phyloP scores from a whole-genome alignment of 2,888 invertebrate species.

The Ormyrus labotus region DNA sequence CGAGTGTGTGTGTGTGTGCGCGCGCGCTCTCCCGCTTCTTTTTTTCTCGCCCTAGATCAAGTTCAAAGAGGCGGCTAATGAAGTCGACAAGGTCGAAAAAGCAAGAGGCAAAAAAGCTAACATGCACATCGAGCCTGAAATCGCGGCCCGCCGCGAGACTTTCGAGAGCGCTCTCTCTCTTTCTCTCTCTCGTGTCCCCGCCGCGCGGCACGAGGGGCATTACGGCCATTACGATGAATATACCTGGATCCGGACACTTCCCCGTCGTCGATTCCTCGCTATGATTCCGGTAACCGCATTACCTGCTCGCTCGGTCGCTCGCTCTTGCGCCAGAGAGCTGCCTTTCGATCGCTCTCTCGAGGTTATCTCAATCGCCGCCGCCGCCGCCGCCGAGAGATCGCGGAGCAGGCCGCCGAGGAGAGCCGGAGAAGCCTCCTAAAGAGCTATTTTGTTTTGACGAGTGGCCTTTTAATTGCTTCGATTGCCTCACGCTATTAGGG shows the following conservation, averaged over 20 bases:
- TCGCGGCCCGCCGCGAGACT: neutral
- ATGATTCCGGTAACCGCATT: constrained; percentile 61
- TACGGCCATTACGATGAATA: constrained; percentile 51
- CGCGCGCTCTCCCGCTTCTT: neutral
- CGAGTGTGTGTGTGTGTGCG: too few species aligned
- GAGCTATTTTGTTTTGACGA: constrained; percentile 38
- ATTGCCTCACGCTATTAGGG: neutral
- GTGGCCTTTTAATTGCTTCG: constrained; percentile 22
- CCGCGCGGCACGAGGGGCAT: constrained; percentile 28
- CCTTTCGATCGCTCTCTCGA: constrained; percentile 57
- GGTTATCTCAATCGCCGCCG: constrained; percentile 63
- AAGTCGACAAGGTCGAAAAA: constrained; percentile 52
- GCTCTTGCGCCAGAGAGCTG: constrained; percentile 49
- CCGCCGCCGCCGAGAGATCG: constrained; percentile 50
- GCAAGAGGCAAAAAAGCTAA: constrained; percentile 42
- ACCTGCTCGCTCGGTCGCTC: constrained; percentile 10
- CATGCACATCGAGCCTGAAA: constrained; percentile 17
- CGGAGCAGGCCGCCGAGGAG: constrained; percentile 9
- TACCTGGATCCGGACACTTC: constrained; percentile 59
- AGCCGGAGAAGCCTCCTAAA: neutral
- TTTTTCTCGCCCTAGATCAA: constrained; percentile 25
- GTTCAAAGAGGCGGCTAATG: constrained; percentile 51
- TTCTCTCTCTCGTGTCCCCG: constrained; percentile 37
- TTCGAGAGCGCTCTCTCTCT: constrained; percentile 11
- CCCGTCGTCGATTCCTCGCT: constrained; percentile 59